Conservation (phyloP, 2,888 invertebrate species). For the Lymantria dispar region DNA sequence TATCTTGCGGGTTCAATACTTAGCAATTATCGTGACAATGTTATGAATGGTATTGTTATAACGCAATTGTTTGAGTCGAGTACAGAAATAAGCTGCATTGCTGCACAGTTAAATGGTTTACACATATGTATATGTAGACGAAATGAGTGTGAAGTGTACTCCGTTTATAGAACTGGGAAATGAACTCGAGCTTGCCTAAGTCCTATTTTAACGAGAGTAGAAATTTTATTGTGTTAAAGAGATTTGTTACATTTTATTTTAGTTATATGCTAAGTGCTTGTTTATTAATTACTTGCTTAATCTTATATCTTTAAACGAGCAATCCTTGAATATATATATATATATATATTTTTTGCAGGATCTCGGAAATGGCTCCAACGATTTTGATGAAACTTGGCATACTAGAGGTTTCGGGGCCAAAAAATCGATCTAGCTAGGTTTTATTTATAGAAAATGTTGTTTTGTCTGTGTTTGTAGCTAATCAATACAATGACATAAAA, state of each 20-base stretch:
- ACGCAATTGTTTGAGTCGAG: conserved; percentile 11
- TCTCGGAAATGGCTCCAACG: too few species aligned
- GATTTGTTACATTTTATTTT: background rate
- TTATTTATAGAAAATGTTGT: too few species aligned
- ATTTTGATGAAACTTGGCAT: too few species aligned
- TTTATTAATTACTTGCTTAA: background rate
- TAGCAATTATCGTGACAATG: conserved; percentile 9
- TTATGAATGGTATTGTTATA: conserved; percentile 15
- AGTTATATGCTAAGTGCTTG: background rate
- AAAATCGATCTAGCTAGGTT: too few species aligned
- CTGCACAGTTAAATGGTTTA: conserved; percentile 17
- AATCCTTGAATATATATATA: too few species aligned
- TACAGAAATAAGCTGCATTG: conserved; percentile 18
- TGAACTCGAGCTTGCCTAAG: conserved; percentile 16
- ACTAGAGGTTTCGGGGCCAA: too few species aligned
- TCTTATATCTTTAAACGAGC: too few species aligned
- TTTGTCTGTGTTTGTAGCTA: too few species aligned
- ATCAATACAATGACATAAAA: too few species aligned
- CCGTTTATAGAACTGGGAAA: conserved; percentile 38
- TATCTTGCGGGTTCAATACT: conserved; percentile 2
- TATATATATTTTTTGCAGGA: too few species aligned
- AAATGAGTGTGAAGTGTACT: conserved; percentile 27
- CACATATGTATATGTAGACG: conserved; percentile 20
- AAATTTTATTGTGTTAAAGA: background rate
- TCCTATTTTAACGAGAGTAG: conserved; percentile 4